Evolutionary conservation across 2,888 invertebrate genomes (phyloP), one percentile per base, ranked within the genome.

Genomic region (Drosophila yooni): DNA sequence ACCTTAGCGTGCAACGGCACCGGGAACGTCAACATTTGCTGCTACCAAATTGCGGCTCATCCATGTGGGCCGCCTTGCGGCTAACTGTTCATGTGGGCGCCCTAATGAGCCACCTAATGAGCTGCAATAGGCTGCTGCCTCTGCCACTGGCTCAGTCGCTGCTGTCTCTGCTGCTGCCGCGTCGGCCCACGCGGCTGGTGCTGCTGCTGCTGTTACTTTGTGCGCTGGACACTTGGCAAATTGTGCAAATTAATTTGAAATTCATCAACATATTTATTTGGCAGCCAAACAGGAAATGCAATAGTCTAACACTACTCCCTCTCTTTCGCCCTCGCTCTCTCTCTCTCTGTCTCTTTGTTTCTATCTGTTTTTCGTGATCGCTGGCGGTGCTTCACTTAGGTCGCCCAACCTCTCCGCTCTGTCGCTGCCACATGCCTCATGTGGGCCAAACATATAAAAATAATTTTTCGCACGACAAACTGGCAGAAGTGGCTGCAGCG

Each of bases 271-370:
- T 71, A 73, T 83, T 83, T 69, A 67, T 62, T 76, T 73, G 88
- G 82, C 79, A 70, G 74, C 58, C 61, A 66, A 86, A 83, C 89
- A 84, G 83, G 83, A 84, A 83, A 83, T 88, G 89, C 86, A 75
- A 77, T 59, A 53, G 63, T 21, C 62, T 52, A 58, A 7, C 21
- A 3, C 40, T 31, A 46, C 57, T 31, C 18, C 27, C 46, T 2
- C 21, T n/a, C 40, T 7, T 27, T 29, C n/a, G 4, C 40, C 2
- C 46, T 21, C 27, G 21, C 43, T 10, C 52, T 64, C 46, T 64
- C 3, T 31, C 8, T 33, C 7, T 31, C 15, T 29, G 15, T 18
- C 27, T 50, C 27, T 50, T 50, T 27, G 27, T 51, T 54, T 34
- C 25, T 54, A 59, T 27, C 18, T 34, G 36, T 46, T 50, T 25